These are phyloP conservation scores for Arvicola amphibius DNA, from an alignment of 2,797 vertebrate species.

Conservation along the genomic window DNA sequence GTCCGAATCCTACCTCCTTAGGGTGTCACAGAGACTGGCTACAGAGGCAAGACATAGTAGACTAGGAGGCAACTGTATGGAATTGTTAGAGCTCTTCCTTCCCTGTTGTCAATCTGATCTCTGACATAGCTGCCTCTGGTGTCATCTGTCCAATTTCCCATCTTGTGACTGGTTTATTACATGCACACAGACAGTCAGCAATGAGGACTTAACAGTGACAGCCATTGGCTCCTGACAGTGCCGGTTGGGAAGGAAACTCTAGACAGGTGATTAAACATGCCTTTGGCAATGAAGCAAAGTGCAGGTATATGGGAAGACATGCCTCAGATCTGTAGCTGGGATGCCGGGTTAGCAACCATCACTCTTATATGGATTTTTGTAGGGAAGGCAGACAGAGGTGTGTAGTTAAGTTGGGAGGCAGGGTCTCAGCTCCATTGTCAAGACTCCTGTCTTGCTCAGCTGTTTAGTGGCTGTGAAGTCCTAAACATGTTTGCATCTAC, in stretches of 20 bases:
- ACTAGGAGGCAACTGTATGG: not conserved
- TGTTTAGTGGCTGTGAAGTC: not conserved
- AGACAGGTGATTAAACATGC: constrained; percentile 9
- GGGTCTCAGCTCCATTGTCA: not conserved
- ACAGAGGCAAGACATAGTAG: not conserved
- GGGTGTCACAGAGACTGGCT: not conserved
- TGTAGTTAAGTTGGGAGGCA: no score
- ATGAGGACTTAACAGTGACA: not conserved
- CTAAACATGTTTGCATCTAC: not conserved
- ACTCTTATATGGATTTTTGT: not conserved
- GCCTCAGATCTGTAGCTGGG: not conserved
- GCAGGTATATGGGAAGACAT: not conserved
- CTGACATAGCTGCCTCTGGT: not conserved
- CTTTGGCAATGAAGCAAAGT: constrained; percentile 25
- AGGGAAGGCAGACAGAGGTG: not conserved
- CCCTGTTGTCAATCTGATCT: not conserved
- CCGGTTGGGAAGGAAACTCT: not conserved
- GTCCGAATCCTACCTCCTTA: not conserved
- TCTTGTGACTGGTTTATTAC: constrained; percentile 16
- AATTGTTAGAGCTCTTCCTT: not conserved
- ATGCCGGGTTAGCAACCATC: not conserved
- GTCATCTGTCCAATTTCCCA: not conserved
- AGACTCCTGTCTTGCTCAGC: not conserved
- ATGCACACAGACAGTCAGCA: not conserved
- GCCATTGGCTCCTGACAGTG: not conserved